Conservation (phyloP, 2,888 invertebrate species). For the Acronicta leporina region DNA sequence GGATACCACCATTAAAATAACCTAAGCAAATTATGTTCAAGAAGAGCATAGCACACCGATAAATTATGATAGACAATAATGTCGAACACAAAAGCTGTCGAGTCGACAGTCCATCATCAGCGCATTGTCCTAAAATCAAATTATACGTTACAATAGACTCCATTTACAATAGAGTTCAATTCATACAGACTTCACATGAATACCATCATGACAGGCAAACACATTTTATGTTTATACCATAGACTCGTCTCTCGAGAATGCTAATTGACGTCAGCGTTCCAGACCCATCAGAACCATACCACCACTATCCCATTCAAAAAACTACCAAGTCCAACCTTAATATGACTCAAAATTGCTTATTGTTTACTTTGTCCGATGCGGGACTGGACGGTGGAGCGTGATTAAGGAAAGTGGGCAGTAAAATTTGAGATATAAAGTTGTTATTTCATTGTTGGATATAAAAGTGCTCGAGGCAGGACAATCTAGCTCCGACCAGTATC, state of each 20-base stretch:
- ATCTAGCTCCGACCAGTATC: conserved; percentile 73
- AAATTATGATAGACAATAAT: conserved; percentile 12
- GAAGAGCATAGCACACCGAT: neutral
- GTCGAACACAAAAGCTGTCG: conserved; percentile 1
- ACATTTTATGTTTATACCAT: conserved; percentile 62
- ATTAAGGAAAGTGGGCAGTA: conserved; percentile 60
- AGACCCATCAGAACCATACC: conserved; percentile 65
- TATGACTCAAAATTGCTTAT: conserved; percentile 47
- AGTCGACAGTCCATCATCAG: conserved; percentile 11
- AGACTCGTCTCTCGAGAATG: conserved; percentile 70
- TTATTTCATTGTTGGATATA: conserved; percentile 48
- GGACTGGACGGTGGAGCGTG: conserved; percentile 51
- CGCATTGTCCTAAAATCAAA: conserved; percentile 43
- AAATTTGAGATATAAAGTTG: conserved; percentile 50
- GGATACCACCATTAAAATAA: neutral
- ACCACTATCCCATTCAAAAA: conserved; percentile 39
- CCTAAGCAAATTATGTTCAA: neutral
- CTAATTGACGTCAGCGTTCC: conserved; percentile 71
- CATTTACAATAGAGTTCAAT: conserved; percentile 26
- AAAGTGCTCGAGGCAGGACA: conserved; percentile 66
- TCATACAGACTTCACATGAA: conserved; percentile 51
- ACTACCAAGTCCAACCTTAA: conserved; percentile 39
- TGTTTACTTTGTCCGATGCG: conserved; percentile 32
- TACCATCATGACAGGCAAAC: conserved; percentile 55
- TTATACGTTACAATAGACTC: conserved; percentile 42